A percentile compares a stretch with the other conserved stretches of the same genome.
Conservation (phyloP, 2,113 vertebrate genomes). For the Oryzias woworae region DNA sequence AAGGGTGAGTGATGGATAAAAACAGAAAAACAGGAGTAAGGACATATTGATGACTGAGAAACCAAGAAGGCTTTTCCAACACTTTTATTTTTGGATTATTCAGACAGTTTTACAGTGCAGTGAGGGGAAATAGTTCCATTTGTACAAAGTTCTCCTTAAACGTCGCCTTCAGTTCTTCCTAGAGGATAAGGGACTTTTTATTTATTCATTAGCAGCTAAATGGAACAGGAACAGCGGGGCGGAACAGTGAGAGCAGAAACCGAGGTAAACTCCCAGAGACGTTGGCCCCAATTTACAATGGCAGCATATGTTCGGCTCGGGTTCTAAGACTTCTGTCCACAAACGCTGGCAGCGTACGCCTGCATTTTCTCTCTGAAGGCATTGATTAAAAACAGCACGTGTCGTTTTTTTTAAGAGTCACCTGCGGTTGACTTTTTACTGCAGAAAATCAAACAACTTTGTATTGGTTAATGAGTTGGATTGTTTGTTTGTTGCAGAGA, state of each 20-base stretch:
- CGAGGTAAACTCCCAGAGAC: conserved; percentile 57
- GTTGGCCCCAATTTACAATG: conserved; percentile 60
- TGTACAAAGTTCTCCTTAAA: conserved; percentile 56
- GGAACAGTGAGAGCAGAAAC: conserved; percentile 46
- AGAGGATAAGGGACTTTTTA: conserved; percentile 66
- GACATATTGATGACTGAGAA: background rate
- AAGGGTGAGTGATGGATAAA: conserved; percentile 83
- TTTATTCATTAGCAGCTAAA: conserved; percentile 74
- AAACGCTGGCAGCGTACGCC: conserved; percentile 20
- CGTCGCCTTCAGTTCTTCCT: conserved; percentile 48
- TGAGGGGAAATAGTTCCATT: conserved; percentile 42
- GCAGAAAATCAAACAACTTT: conserved; percentile 13
- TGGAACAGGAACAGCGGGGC: conserved; percentile 60
- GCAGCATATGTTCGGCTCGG: conserved; percentile 54
- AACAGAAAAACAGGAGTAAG: background rate
- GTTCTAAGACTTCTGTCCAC: conserved; percentile 21
- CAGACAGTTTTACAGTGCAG: conserved; percentile 17
- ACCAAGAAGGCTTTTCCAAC: background rate
- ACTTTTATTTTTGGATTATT: conserved; percentile 4
- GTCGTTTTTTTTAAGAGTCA: conserved; percentile 8
- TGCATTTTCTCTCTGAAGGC: background rate
- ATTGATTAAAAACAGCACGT: conserved; percentile 11
- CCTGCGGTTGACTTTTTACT: conserved; percentile 21
- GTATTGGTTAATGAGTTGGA: conserved; percentile 3
- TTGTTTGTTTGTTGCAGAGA: conserved; percentile 11